phyloP scores from a whole-genome alignment of 2,888 invertebrate species.

The Dasypolia templi region DNA sequence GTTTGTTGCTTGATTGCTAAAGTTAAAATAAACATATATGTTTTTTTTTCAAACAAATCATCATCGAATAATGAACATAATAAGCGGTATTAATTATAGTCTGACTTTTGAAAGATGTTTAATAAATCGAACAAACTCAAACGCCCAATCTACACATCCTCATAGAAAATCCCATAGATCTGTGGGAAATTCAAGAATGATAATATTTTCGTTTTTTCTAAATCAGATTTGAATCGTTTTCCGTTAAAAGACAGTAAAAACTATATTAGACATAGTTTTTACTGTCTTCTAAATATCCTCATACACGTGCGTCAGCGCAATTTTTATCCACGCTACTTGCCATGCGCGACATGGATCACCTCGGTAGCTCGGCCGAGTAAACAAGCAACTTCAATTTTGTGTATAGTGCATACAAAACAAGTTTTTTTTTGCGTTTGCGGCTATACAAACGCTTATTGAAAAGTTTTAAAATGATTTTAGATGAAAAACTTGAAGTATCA shows the following conservation, averaged over 20 bases:
- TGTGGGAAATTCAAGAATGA: background rate
- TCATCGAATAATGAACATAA: background rate
- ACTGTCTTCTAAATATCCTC: conserved; percentile 4
- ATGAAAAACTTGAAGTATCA: background rate
- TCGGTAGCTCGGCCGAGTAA: conserved; percentile 44
- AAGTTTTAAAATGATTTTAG: background rate
- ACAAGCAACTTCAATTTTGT: conserved; percentile 45
- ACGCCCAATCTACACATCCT: background rate
- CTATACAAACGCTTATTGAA: background rate
- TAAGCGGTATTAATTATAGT: too few species aligned
- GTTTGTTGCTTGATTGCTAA: too few species aligned
- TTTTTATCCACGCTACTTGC: conserved; percentile 49
- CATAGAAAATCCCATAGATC: too few species aligned
- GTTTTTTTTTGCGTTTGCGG: conserved; percentile 26
- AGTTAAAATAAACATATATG: background rate
- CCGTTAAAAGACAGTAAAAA: too few species aligned
- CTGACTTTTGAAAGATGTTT: background rate
- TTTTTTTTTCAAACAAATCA: too few species aligned
- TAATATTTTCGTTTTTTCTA: background rate
- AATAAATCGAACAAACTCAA: background rate
- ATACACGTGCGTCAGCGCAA: conserved; percentile 40
- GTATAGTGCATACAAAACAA: conserved; percentile 34
- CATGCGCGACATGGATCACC: conserved; percentile 52
- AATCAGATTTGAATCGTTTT: background rate
- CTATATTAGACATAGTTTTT: too few species aligned